phyloP scores from a whole-genome alignment of 2,797 vertebrate genomes.

The Podargus strigoides region DNA sequence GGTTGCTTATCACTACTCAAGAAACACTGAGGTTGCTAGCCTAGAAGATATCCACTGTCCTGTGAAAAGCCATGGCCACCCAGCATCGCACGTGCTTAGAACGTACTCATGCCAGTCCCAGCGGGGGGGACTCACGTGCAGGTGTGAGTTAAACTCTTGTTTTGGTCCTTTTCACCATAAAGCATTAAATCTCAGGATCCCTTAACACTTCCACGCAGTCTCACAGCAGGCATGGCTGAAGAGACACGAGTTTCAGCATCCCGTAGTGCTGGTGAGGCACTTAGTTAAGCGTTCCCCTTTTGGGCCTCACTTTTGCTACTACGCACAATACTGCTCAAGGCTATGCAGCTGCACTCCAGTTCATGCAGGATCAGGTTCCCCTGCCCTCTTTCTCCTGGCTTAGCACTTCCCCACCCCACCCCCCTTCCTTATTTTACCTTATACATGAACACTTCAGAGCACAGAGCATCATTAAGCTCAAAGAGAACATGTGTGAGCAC shows the following conservation, averaged over 20 bases:
- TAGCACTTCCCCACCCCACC: too few species aligned
- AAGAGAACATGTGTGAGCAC: background rate
- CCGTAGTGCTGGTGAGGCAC: conserved; percentile 6
- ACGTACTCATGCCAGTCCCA: background rate
- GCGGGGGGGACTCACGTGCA: background rate
- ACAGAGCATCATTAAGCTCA: background rate
- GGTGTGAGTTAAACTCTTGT: background rate
- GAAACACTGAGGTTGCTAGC: background rate
- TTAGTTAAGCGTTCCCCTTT: conserved; percentile 30
- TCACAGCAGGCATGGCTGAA: conserved; percentile 26
- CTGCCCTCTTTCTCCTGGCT: conserved; percentile 57
- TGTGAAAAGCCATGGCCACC: background rate
- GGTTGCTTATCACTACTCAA: background rate
- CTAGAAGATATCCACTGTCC: background rate
- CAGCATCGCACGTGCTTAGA: background rate
- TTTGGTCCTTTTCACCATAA: conserved; percentile 9
- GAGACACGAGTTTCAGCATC: conserved; percentile 17
- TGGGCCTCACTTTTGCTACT: conserved; percentile 59
- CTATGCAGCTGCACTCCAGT: conserved; percentile 61
- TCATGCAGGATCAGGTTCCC: conserved; percentile 62
- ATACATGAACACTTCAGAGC: background rate
- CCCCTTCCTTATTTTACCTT: too few species aligned
- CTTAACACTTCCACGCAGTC: conserved; percentile 24
- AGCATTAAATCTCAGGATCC: conserved; percentile 3
- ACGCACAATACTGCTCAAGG: conserved; percentile 39